Conservation (phyloP, 2,113 vertebrate genomes). For the Plotosus lineatus region DNA sequence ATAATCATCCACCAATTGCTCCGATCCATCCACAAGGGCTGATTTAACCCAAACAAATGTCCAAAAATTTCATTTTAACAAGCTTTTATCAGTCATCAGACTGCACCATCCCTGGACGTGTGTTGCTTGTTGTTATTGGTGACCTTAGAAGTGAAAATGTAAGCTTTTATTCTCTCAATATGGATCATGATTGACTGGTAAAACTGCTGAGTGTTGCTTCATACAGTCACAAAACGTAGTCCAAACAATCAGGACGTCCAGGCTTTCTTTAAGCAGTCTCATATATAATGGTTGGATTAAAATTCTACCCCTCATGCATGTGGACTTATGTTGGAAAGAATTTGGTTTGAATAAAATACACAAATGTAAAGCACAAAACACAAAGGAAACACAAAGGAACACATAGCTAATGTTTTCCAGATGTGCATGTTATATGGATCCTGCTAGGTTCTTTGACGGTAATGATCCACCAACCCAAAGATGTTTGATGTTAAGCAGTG, state of each 20-base stretch:
- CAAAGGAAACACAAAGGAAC: neutral
- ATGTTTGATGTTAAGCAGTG: neutral
- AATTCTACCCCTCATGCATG: neutral
- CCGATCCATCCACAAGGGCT: neutral
- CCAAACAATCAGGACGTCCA: neutral
- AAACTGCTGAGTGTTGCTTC: neutral
- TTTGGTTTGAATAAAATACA: neutral
- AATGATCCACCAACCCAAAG: neutral
- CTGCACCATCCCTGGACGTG: neutral
- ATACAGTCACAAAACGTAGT: neutral
- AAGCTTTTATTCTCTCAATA: neutral
- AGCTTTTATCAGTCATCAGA: neutral
- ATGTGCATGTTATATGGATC: neutral
- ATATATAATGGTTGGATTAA: neutral
- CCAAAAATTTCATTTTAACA: neutral
- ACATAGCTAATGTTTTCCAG: neutral
- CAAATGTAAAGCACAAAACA: neutral
- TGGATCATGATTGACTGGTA: neutral
- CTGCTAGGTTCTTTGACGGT: neutral
- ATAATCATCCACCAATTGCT: neutral
- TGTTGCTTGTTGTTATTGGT: too few relatives aligned
- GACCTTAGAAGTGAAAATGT: neutral
- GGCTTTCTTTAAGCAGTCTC: neutral
- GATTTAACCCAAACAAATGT: neutral
- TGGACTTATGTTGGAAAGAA: neutral